Evolutionary conservation across 2,113 vertebrate species (phyloP).

Genomic region (Esox niger): DNA sequence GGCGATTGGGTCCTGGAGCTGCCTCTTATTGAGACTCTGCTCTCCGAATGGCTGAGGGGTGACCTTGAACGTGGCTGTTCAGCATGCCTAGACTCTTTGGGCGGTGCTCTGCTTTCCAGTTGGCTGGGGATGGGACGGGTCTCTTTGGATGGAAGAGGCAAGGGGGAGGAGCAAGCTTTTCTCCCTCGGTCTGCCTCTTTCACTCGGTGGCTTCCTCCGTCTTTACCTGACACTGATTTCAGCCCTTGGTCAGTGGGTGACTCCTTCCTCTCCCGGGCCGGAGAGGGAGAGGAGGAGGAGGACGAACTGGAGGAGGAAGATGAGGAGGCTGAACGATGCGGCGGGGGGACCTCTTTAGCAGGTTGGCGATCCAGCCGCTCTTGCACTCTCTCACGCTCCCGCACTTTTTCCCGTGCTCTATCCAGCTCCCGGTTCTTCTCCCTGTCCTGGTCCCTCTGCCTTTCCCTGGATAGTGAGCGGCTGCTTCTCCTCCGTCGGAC

Average conservation of each 20-base stretch:
- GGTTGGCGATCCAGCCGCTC: conserved; percentile 11
- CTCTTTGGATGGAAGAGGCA: conserved; percentile 38
- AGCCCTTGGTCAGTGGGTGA: not conserved
- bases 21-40: conserved; percentile 16
- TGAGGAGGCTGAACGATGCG: conserved; percentile 41
- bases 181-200: too few species aligned
- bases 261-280: conserved; percentile 36
- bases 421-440: conserved; percentile 45
- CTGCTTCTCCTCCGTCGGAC: conserved; percentile 53
- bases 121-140: conserved; percentile 17
- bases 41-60: conserved; percentile 42
- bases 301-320: conserved; percentile 64
- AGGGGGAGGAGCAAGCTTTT: conserved; percentile 30
- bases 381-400: conserved; percentile 25
- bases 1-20: conserved; percentile 34
- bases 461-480: conserved; percentile 62
- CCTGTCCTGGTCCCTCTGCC: conserved; percentile 32
- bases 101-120: conserved; percentile 10
- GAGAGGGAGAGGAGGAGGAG: conserved; percentile 61
- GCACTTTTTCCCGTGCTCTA: conserved; percentile 41
- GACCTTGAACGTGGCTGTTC: conserved; percentile 14
- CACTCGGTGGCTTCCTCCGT: conserved; percentile 10
- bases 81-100: conserved; percentile 9
- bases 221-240: conserved; percentile 7
- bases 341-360: conserved; percentile 37